Conservation (phyloP, 2,888 invertebrate species). For the Chaitophorus viminalis region DNA sequence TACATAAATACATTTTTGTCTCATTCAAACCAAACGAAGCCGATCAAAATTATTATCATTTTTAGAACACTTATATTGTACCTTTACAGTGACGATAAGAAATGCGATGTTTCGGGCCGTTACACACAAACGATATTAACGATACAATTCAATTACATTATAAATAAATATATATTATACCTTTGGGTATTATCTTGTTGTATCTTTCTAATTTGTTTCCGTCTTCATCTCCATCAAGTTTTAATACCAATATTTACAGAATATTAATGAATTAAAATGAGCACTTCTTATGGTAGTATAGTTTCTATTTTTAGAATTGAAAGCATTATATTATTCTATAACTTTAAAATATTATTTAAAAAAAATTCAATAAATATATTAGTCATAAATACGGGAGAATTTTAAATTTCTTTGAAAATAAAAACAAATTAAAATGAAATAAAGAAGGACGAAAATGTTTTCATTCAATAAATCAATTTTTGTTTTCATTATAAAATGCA, state of each 20-base stretch:
- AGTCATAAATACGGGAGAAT: neutral
- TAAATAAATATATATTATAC: too few species aligned
- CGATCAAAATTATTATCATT: too few species aligned
- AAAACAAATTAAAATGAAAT: neutral
- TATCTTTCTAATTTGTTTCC: neutral
- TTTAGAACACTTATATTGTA: too few species aligned
- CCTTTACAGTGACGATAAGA: too few species aligned
- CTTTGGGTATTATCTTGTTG: too few species aligned
- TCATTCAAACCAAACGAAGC: too few species aligned
- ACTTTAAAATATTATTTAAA: slow-evolving; percentile 4
- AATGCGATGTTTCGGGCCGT: too few species aligned
- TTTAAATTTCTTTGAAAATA: slow-evolving; percentile 33
- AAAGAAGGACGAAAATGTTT: neutral
- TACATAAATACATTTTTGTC: too few species aligned
- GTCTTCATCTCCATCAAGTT: neutral
- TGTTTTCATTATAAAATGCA: too few species aligned
- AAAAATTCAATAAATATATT: neutral
- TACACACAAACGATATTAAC: too few species aligned
- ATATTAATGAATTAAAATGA: neutral
- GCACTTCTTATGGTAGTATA: neutral
- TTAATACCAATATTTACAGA: neutral
- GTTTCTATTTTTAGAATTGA: neutral
- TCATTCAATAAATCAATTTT: slow-evolving; percentile 48
- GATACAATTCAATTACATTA: too few species aligned
- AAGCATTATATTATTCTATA: neutral